Evolutionary conservation across 2,113 vertebrate species (phyloP), one percentile per base, ranked within the genome.

Genomic region (Erythrocercus mccallii): DNA sequence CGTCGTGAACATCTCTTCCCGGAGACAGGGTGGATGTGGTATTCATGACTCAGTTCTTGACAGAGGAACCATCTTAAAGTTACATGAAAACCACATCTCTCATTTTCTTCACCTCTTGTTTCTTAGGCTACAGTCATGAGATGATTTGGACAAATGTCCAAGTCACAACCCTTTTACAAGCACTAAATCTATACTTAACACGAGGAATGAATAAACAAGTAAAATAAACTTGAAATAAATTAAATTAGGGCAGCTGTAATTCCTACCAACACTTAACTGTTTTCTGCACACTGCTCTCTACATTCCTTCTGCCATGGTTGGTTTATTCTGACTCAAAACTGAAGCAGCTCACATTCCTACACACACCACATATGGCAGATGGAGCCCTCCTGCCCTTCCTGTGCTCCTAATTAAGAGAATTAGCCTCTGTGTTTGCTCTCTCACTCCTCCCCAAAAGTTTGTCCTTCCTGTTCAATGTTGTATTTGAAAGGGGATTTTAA

Each of bases 21-120:
- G 65, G 54, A 94, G 66, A 68, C 20, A 15, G 94, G 23, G 86
- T 94, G 94, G 92, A 96, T 96, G 96, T 95, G 95, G 94, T 86
- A 91, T 38, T 76, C 13, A 8, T 97, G 97, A 97, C 89, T 95
- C 96, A 96, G 87, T 93, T 74, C 80, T 79, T 37, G 13, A 91
- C 40, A 93, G 31, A 83, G 85, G 64, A 92, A 92, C 86, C 73
- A 82, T 94, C 73, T 85, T 68, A 64, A 11, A 66, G 42, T 83
- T 86, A 78, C 57, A 74, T 16, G 25, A 66, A 95, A 76, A 60
- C 25, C 24, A 54, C 73, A 21, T 71, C 47, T 78, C 78, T 91
- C 17, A 0, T 91, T 78, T 80, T 72, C 50, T 84, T 72, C 19
- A n/a, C 47, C 23, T 65, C 66, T 45, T 40, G 35, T 20, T 50